Conservation (phyloP, 2,888 invertebrate species). For the Drosophila borborema region DNA sequence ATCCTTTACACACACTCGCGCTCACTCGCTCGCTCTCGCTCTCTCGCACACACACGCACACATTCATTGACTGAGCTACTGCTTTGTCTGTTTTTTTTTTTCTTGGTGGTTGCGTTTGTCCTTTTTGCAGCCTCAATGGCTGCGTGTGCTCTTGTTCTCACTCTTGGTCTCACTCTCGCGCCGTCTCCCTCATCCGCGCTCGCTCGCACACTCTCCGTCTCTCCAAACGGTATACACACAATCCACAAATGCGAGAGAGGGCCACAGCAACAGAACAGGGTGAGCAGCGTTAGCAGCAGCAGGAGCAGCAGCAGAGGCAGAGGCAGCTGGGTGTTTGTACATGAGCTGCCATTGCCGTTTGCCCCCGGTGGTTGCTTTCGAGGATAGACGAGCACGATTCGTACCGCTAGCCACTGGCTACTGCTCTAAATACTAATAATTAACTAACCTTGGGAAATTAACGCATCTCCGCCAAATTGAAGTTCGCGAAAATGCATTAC, state of each 20-base stretch:
- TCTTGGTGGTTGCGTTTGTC: constrained; percentile 64
- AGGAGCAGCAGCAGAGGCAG: constrained; percentile 41
- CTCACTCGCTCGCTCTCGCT: constrained; percentile 8
- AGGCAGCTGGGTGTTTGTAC: constrained; percentile 50
- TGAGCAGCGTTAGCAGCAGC: constrained; percentile 23
- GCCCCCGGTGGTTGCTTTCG: constrained; percentile 41
- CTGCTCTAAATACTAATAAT: constrained; percentile 61
- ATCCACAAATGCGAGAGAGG: constrained; percentile 57
- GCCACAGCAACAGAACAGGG: constrained; percentile 19
- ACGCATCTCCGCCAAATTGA: constrained; percentile 68
- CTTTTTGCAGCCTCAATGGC: constrained; percentile 76
- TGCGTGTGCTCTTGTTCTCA: constrained; percentile 38
- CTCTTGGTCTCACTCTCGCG: constrained; percentile 9
- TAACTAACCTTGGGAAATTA: constrained; percentile 68
- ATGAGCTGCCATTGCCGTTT: constrained; percentile 44
- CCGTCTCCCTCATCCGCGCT: not conserved
- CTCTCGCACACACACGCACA: not conserved
- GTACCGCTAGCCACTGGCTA: constrained; percentile 23
- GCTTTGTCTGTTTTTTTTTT: constrained; percentile 40
- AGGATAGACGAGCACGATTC: constrained; percentile 20
- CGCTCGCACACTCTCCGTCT: constrained; percentile 29
- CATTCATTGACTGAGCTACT: constrained; percentile 27
- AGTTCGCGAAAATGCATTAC: constrained; percentile 67
- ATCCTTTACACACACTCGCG: not conserved
- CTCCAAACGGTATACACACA: constrained; percentile 71